phyloP scores from a whole-genome alignment of 2,797 vertebrate genomes.

The Rhinophrynus dorsalis region DNA sequence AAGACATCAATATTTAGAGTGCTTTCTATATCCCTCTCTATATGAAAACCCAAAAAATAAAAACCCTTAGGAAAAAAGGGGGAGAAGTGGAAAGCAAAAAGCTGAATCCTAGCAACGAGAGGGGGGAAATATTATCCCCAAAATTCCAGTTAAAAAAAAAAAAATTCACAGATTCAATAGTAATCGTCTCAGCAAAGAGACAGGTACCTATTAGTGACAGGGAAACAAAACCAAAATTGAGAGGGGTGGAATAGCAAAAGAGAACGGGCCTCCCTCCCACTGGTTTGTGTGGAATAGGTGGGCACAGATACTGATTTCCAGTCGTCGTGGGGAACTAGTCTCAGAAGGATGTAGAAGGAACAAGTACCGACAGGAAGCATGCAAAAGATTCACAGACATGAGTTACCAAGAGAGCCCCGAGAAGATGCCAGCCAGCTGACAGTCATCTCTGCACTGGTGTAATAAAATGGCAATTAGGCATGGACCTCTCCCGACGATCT shows the following conservation, averaged over 20 bases:
- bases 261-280: slow-evolving; percentile 30
- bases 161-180: slow-evolving; percentile 77
- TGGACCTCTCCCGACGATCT: slow-evolving; percentile 17
- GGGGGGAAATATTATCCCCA: slow-evolving; percentile 68
- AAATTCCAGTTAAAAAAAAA: slow-evolving; percentile 90
- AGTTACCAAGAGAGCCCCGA: slow-evolving; percentile 32
- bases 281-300: slow-evolving; percentile 29
- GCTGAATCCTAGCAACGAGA: slow-evolving; percentile 52
- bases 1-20: background rate
- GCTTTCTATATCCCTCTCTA: slow-evolving; percentile 7
- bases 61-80: slow-evolving; percentile 22
- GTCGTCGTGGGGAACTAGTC: slow-evolving; percentile 21
- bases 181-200: slow-evolving; percentile 31
- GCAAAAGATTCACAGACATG: slow-evolving; percentile 45
- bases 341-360: background rate
- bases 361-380: slow-evolving; percentile 37
- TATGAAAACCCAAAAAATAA: slow-evolving; percentile 9
- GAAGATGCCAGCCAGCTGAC: slow-evolving; percentile 28
- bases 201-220: slow-evolving; percentile 37
- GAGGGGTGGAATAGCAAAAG: background rate
- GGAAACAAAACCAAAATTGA: slow-evolving; percentile 1
- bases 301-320: slow-evolving; percentile 31
- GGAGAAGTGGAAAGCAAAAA: slow-evolving; percentile 27
- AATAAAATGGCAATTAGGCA: slow-evolving; percentile 18
- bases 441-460: slow-evolving; percentile 16